Evolutionary conservation across 2,797 vertebrate genomes (phyloP), one percentile per base, ranked within the genome.

Genomic region (Carapus acus): DNA sequence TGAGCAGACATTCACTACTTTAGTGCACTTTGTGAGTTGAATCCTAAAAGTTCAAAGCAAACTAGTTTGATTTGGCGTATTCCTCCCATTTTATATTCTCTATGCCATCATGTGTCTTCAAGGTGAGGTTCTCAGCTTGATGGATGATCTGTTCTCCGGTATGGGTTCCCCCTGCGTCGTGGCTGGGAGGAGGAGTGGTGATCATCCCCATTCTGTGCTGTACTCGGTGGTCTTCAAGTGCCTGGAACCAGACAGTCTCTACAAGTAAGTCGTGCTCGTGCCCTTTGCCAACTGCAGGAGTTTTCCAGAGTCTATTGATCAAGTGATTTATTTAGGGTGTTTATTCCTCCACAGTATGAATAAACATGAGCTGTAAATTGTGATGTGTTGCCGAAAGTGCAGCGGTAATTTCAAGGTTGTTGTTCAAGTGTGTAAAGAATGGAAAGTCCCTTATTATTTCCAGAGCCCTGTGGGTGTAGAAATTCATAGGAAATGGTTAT

Each of bases 171-270:
- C 93, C 15, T 99, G 96, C 12, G 91, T 98, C 54, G 90, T 94
- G 58, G 93, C 93, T 1, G 94, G 95, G 24, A 90, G 86, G 64
- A 91, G 90, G 76, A 90, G 79, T 0, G 90, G 88, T 52, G 94
- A 96, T 9, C 83, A 85, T 69, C 87, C 91, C 47, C 93, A 95
- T 62, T 86, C 88, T 57, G 85, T 84, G 65, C 81, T 97, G 57
- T 99, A 97, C 62, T 94, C 96, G 0, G 90, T 98, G 78, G 92
- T 98, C 83, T 98, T 98, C 89, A 98, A 97, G 90, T 99, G 96
- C 84, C 88, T 98, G 89, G 95, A 97, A 74, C 91, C 96, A 0
- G 96, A 99, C 68, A 94, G 93, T 84, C 91, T 98, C 62, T 98
- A 98, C 89, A 99, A 93, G 96, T 99, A 91, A 94, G 94, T 76